Conservation (phyloP, 1,140 invertebrate genomes). For the Polyergus mexicanus region DNA sequence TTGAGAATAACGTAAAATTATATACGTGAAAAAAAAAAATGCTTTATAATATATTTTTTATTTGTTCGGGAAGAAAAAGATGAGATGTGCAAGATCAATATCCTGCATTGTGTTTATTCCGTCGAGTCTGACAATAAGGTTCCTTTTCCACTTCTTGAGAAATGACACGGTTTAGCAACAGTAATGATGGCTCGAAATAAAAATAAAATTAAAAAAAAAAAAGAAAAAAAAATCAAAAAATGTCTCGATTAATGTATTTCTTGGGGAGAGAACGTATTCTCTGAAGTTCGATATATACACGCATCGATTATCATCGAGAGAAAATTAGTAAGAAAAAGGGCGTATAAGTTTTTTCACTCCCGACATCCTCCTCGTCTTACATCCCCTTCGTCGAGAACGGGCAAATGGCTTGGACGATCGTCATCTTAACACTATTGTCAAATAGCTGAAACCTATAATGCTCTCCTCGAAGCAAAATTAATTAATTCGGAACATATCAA, state of each 20-base stretch:
- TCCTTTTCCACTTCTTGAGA: background rate
- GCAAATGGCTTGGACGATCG: background rate
- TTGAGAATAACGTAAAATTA: conserved; percentile 47
- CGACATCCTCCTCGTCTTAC: conserved; percentile 22
- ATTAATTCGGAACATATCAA: background rate
- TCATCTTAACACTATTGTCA: conserved; percentile 26
- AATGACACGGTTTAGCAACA: background rate
- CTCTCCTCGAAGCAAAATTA: background rate
- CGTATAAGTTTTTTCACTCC: conserved; percentile 1
- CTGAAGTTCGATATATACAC: background rate
- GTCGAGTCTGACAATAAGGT: background rate
- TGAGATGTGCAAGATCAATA: background rate
- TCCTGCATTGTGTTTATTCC: background rate
- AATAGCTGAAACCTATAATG: background rate
- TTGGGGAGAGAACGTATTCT: background rate
- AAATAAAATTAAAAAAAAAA: no score
- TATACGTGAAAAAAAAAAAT: conserved; percentile 21
- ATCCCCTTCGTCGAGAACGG: background rate
- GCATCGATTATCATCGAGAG: conserved; percentile 10
- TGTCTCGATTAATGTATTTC: background rate
- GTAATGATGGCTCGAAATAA: background rate
- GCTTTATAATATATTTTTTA: conserved; percentile 15
- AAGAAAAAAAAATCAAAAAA: background rate
- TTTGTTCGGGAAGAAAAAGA: background rate
- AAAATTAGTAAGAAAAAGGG: conserved; percentile 20